Evolutionary conservation across 1,140 invertebrate species (phyloP), one percentile per base, ranked within the genome.

Genomic region (Tenebrio molitor): DNA sequence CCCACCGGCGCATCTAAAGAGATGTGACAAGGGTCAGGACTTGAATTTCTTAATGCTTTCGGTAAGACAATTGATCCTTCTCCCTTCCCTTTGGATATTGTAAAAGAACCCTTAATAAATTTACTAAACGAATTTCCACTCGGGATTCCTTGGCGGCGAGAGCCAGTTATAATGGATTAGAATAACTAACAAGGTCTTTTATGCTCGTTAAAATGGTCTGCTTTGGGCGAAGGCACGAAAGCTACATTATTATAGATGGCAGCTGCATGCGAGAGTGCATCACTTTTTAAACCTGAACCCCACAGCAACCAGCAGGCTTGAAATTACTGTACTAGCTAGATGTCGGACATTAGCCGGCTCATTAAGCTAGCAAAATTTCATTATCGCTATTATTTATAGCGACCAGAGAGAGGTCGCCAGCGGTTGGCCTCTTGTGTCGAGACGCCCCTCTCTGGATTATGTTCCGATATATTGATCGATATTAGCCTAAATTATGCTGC

Each of bases 361-460:
- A 73, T 73, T 73, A 73, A 73, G 65, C 65, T 36, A 33, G 42
- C 65, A 63, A 58, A 69, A 73, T 73, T 64, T 62, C 50, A 69
- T 73, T 58, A 58, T 58, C 50, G 50, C 21, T 58, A 58, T 58
- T 73, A 73, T 73, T 69, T 73, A 69, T 67, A 67, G 70, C 62
- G 70, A 50, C 70, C 63, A 53, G 42, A 14, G 63, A 53, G 65
- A 68, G 71, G 71, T 69, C 71, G 50, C 64, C 50, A 68, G 46
- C 44, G 71, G 71, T 73, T 73, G 69, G 44, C 71, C 71, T 72
- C 71, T 72, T 68, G 63, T 72, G 64, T 67, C 70, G 66, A 72
- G 63, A 53, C 36, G 63, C 71, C 53, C 65, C 71, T 29, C 65
- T 39, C 50, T 36, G 70, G 25, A 73, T 73, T 69, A 66, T 58